Evolutionary conservation across 1,140 invertebrate genomes (phyloP).

Genomic region (Hesperophylax magnus): DNA sequence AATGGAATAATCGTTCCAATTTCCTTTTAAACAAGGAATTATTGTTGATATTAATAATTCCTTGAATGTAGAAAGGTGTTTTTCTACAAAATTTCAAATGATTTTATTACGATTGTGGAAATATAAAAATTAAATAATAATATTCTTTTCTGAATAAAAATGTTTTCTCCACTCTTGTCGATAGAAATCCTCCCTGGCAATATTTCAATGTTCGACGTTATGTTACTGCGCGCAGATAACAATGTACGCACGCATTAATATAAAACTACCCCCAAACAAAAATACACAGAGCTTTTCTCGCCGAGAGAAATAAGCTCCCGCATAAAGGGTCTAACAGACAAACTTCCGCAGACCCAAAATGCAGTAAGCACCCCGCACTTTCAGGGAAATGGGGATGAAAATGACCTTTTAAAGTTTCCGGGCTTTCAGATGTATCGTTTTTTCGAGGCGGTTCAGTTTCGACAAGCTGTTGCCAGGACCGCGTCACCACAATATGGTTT

Average conservation of each 20-base stretch:
- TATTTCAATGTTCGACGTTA: constrained; percentile 58
- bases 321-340: constrained; percentile 23
- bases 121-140: neutral
- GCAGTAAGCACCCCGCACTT: neutral
- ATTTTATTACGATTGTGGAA: too few species aligned
- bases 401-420: neutral
- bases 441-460: constrained; percentile 20
- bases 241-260: constrained; percentile 58
- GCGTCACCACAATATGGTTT: constrained; percentile 58
- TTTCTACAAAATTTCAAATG: too few species aligned
- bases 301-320: constrained; percentile 35
- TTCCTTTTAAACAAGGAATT: too few species aligned
- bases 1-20: too few species aligned
- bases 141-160: constrained; percentile 12
- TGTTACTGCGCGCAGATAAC: constrained; percentile 57
- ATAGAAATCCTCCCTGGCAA: constrained; percentile 36
- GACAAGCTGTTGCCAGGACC: constrained; percentile 57
- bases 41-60: too few species aligned
- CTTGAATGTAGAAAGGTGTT: too few species aligned
- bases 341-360: neutral
- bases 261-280: constrained; percentile 58
- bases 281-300: constrained; percentile 54
- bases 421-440: constrained; percentile 39
- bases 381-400: neutral
- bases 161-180: constrained; percentile 11